A percentile compares a stretch with the other conserved stretches of the same genome.
These are phyloP conservation scores for Elachura formosa DNA, from an alignment of 2,113 vertebrate species.

Conservation along the genomic window DNA sequence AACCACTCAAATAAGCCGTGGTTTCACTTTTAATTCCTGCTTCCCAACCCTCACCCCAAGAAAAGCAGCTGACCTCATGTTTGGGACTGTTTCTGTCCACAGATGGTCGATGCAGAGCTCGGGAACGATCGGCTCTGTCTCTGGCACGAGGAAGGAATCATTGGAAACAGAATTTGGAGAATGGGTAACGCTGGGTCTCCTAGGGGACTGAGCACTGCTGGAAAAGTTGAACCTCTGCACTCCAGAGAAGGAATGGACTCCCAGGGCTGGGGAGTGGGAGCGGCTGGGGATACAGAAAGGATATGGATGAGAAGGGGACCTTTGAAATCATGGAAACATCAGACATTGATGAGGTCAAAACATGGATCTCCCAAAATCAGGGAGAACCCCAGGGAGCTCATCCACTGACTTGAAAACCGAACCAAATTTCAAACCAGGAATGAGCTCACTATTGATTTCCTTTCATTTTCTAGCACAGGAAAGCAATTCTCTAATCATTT, in stretches of 20 bases:
- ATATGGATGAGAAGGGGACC: neutral
- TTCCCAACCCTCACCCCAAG: neutral
- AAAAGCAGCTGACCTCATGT: slow-evolving; percentile 71
- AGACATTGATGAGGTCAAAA: neutral
- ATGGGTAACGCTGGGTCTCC: slow-evolving; percentile 76
- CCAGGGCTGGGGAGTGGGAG: slow-evolving; percentile 93
- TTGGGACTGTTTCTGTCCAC: slow-evolving; percentile 83
- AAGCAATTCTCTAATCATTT: neutral
- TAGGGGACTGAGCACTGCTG: slow-evolving; percentile 77
- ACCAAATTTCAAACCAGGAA: neutral
- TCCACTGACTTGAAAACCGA: neutral
- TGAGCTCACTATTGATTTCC: neutral
- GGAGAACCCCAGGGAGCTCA: neutral
- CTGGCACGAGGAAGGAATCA: slow-evolving; percentile 78
- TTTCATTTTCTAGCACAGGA: neutral
- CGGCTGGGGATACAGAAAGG: slow-evolving; percentile 74
- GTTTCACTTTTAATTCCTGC: neutral
- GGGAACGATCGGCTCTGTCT: slow-evolving; percentile 89
- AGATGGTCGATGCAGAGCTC: slow-evolving; percentile 95
- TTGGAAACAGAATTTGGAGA: slow-evolving; percentile 82
- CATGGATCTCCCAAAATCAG: neutral
- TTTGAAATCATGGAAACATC: neutral
- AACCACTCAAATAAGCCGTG: neutral
- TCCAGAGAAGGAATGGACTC: slow-evolving; percentile 87
- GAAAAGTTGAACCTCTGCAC: slow-evolving; percentile 89